These are phyloP conservation scores for Emys orbicularis DNA, from an alignment of 2,797 vertebrate genomes.

Conservation along the genomic window DNA sequence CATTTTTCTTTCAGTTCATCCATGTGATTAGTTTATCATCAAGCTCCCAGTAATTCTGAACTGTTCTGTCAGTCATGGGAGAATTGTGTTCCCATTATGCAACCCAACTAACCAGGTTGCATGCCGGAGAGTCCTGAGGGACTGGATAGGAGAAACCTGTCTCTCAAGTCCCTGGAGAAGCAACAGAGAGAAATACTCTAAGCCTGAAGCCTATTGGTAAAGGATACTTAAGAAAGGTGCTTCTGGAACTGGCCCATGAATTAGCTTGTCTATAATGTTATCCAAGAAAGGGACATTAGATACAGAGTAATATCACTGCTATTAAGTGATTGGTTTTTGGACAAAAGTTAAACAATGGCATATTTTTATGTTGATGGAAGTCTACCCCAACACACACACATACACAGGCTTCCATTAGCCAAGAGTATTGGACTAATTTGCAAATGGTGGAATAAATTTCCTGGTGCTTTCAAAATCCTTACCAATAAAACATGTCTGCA, in stretches of 20 bases:
- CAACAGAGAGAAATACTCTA: not conserved
- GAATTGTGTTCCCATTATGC: not conserved
- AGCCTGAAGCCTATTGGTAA: not conserved
- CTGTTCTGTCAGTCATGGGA: accelerated
- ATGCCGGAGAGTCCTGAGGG: not conserved
- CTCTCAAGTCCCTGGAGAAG: not conserved
- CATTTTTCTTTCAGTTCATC: not conserved
- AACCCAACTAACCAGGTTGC: not conserved
- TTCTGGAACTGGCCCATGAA: not conserved
- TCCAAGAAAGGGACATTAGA: not conserved
- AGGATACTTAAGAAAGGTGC: not conserved
- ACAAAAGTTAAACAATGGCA: no score
- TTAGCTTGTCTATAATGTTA: not conserved
- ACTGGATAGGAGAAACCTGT: not conserved
- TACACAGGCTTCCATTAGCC: no score
- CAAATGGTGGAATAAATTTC: no score
- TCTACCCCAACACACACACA: no score
- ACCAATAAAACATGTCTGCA: no score
- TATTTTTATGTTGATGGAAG: no score
- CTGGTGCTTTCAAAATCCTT: no score
- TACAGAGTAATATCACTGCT: not conserved
- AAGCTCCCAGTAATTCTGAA: not conserved
- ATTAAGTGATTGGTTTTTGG: not conserved
- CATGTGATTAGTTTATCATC: not conserved
- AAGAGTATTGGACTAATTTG: no score